These are phyloP conservation scores for Candidula unifasciata DNA, from an alignment of 2,888 invertebrate species.

Conservation along the genomic window DNA sequence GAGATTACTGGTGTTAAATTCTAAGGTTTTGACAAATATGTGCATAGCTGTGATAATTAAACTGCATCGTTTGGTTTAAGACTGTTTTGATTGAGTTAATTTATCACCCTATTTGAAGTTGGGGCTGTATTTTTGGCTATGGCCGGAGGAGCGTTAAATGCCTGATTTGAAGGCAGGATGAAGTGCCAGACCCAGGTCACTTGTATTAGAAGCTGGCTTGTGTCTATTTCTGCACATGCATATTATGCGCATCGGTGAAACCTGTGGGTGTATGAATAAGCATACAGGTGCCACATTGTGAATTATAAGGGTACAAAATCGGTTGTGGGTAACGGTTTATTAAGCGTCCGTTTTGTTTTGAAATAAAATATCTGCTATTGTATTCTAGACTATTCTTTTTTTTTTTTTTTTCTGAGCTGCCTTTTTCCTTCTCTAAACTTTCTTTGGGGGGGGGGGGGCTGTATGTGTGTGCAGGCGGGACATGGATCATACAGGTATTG, in stretches of 20 bases:
- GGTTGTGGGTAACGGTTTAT: too few relatives aligned
- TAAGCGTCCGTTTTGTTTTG: too few relatives aligned
- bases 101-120: neutral
- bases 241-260: neutral
- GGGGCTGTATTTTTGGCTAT: neutral
- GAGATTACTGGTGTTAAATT: neutral
- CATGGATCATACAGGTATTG: too few relatives aligned
- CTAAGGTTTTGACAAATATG: neutral
- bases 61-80: neutral
- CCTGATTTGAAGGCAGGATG: neutral
- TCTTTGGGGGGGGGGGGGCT: too few relatives aligned
- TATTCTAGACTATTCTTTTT: too few relatives aligned
- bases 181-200: neutral
- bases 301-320: neutral
- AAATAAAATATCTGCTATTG: too few relatives aligned
- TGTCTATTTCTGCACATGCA: neutral
- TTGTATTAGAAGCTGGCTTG: neutral
- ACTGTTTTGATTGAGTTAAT: conserved; percentile 14
- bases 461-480: too few relatives aligned
- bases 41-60: neutral
- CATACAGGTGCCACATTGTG: neutral
- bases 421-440: too few relatives aligned
- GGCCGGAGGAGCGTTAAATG: neutral
- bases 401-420: too few relatives aligned
- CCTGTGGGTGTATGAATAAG: neutral